These are phyloP conservation scores for Lipotes vexillifer DNA, from an alignment of 2,113 vertebrate genomes.

Conservation along the genomic window DNA sequence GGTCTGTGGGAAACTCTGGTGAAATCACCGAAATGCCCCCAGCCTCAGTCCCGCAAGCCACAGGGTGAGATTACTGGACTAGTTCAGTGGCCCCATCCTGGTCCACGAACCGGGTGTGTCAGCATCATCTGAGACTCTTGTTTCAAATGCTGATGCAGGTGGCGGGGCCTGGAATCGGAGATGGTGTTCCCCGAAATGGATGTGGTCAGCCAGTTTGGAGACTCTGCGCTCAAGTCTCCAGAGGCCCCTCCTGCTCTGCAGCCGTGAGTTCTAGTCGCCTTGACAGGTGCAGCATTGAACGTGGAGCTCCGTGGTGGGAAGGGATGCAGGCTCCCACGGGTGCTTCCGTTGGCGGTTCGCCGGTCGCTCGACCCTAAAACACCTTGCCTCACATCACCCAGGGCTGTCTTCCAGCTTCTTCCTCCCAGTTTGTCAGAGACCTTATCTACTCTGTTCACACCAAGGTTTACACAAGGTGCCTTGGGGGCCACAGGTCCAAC, in stretches of 20 bases:
- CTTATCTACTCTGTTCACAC: fast-evolving
- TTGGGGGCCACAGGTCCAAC: not conserved
- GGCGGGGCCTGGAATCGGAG: fast-evolving
- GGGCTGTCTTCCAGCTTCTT: not conserved
- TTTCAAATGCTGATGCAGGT: fast-evolving
- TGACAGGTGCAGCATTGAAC: fast-evolving
- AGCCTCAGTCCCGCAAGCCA: fast-evolving
- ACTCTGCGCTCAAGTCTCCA: fast-evolving
- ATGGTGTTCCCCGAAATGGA: fast-evolving
- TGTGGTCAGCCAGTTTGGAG: fast-evolving
- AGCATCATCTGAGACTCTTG: fast-evolving
- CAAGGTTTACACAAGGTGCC: fast-evolving
- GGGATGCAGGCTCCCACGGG: fast-evolving
- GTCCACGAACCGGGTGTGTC: too few relatives aligned
- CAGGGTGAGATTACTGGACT: not conserved
- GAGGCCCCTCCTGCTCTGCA: not conserved
- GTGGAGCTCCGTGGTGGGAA: fast-evolving
- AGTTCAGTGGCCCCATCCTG: not conserved
- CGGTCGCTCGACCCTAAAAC: fast-evolving
- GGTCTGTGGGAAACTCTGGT: not conserved
- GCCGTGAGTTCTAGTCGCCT: fast-evolving
- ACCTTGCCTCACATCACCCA: fast-evolving
- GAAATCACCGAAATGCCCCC: fast-evolving
- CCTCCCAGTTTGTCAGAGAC: not conserved
- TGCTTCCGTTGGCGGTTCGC: fast-evolving